Evolutionary conservation across 2,888 invertebrate species (phyloP), one percentile per base, ranked within the genome.

Genomic region (Thecophora atra): DNA sequence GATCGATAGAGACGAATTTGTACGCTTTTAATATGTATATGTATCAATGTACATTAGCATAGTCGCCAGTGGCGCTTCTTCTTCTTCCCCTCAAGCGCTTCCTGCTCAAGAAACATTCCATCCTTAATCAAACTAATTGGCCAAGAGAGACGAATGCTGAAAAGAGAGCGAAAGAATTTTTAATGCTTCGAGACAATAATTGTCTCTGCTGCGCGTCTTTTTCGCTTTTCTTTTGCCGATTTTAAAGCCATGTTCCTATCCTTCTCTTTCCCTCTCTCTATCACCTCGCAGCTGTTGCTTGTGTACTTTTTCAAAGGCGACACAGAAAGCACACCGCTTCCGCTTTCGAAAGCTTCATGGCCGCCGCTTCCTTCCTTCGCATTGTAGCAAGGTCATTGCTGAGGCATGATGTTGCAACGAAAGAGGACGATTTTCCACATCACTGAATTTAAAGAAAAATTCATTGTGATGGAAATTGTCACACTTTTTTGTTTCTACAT

Each of bases 401-500:
- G 60, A 51, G 63, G 72, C 72, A 62, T 72, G 44, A 72, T 62
- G 62, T 67, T 54, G 62, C 42, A 63, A 8, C 60, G 60, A 72
- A 72, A 67, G 62, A 72, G 72, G 72, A 67, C 67, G 62, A 72
- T 72, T 72, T 72, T 72, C 67, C 67, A 72, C 54, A 54, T 21
- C n/a, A 62, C 51, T 63, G 72, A 67, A 67, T 62, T 72, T 19
- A 30, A 67, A 54, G 62, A 66, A 60, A 58, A 70, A 70, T 60
- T 52, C 28, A 67, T 42, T 26, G 47, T 64, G 62, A 63, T 72
- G 24, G 3, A 13, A 24, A 66, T 66, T 26, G 47, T n/a, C n/a
- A n/a, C 62, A 21, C 30, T 62, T 26, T 65, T 44, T 51, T 64
- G 28, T 42, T 30, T 62, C 60, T 6, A 72, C 17, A 67, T 65